Evolutionary conservation across 64 coral and sea anemone genomes (phyloP).

Genomic region (Actinia equina): DNA sequence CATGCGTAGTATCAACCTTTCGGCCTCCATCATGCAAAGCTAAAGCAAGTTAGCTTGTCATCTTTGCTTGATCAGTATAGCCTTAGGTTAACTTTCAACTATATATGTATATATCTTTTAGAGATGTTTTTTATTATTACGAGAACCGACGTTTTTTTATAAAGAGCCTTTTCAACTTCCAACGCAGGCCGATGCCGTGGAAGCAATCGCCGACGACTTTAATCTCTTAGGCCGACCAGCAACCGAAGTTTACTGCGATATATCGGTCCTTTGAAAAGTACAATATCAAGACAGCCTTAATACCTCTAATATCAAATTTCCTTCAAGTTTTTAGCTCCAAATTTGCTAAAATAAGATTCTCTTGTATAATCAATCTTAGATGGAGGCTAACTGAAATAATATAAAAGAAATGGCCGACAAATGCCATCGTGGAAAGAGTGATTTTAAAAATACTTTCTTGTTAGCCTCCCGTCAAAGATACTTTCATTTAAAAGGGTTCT

Average conservation of each 20-base stretch:
- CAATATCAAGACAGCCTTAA: not conserved
- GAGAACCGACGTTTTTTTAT: not conserved
- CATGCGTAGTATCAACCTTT: not conserved
- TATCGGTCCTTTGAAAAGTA: not conserved
- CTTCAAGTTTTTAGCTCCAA: not conserved
- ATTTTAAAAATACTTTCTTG: too few species aligned
- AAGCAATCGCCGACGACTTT: not conserved
- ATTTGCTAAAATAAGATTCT: too few species aligned
- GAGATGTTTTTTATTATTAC: not conserved
- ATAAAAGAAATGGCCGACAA: too few species aligned
- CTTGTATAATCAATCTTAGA: too few species aligned
- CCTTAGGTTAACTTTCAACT: not conserved
- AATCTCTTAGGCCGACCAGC: not conserved
- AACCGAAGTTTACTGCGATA: not conserved
- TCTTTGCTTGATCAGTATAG: too few species aligned
- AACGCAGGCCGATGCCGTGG: not conserved
- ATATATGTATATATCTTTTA: not conserved
- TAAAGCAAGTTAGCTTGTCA: too few species aligned
- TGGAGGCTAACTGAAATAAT: too few species aligned
- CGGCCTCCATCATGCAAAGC: too few species aligned
- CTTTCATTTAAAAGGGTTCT: too few species aligned
- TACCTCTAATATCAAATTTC: not conserved
- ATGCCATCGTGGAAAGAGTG: too few species aligned
- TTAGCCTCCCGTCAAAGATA: too few species aligned
- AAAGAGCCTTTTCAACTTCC: not conserved